A percentile compares a stretch with the other conserved stretches of the same genome.
These are phyloP conservation scores for Hydropsyche tenuis DNA, from an alignment of 1,140 invertebrate species.

Conservation along the genomic window DNA sequence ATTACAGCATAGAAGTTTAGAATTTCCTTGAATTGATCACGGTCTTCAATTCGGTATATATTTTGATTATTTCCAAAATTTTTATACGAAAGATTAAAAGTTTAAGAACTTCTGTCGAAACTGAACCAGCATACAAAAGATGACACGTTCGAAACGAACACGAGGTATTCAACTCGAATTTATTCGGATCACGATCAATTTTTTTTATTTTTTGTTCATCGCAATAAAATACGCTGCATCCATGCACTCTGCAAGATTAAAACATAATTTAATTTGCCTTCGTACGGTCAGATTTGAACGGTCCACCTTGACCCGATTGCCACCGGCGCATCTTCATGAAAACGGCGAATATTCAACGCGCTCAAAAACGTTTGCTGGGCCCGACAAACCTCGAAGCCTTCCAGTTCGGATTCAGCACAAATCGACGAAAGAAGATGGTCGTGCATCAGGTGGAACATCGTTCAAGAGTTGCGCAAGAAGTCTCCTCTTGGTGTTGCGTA, in stretches of 20 bases:
- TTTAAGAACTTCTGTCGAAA: no score
- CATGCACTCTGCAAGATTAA: not conserved
- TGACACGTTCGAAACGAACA: no score
- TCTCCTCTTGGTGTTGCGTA: not conserved
- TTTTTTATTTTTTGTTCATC: no score
- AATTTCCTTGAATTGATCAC: no score
- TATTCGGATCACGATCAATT: no score
- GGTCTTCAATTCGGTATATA: no score
- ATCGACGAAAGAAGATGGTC: not conserved
- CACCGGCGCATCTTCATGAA: not conserved
- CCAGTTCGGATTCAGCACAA: not conserved
- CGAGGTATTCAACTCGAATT: no score
- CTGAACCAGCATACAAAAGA: no score
- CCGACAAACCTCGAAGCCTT: not conserved
- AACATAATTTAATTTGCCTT: constrained; percentile 3
- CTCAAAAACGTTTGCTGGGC: not conserved
- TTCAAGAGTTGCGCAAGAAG: not conserved
- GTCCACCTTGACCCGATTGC: constrained; percentile 11
- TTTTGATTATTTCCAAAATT: no score
- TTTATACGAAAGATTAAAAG: no score
- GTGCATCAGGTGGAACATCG: constrained; percentile 4
- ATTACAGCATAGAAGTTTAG: no score
- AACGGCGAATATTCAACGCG: not conserved
- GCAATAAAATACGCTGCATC: not conserved
- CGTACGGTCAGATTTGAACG: not conserved